Evolutionary conservation across 2,113 vertebrate species (phyloP).

Genomic region (Gavialis gangeticus): DNA sequence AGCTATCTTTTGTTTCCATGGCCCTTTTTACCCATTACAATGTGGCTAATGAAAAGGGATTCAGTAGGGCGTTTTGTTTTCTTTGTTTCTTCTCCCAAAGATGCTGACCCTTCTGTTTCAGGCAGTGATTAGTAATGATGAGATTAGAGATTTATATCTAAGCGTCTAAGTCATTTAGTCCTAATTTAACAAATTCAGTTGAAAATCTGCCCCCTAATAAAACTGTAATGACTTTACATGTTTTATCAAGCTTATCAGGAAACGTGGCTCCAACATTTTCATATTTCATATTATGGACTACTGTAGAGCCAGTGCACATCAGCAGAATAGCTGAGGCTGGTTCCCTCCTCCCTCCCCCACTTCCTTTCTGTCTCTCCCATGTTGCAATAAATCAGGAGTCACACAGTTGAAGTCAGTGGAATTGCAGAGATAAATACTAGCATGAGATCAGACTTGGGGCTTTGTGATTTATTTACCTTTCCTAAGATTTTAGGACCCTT

Average conservation of each 20-base stretch:
- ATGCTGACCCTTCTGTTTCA: conserved; percentile 43
- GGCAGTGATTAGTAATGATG: conserved; percentile 54
- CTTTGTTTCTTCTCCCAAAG: conserved; percentile 27
- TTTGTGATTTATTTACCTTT: background rate
- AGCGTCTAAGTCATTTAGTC: conserved; percentile 28
- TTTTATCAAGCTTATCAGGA: conserved; percentile 57
- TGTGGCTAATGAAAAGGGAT: background rate
- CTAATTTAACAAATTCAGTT: conserved; percentile 63
- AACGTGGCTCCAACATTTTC: conserved; percentile 52
- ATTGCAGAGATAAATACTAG: conserved; percentile 13
- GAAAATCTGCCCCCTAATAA: conserved; percentile 64
- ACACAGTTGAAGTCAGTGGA: background rate
- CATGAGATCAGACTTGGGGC: background rate
- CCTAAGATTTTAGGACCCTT: background rate
- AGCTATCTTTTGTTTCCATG: background rate
- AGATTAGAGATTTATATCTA: conserved; percentile 65
- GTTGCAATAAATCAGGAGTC: conserved; percentile 16
- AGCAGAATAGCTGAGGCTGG: background rate
- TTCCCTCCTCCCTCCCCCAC: conserved; percentile 15
- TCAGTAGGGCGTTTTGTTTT: background rate
- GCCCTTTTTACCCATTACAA: background rate
- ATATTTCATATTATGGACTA: background rate
- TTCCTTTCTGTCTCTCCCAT: background rate
- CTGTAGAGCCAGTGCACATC: background rate
- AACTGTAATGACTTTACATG: conserved; percentile 32